Evolutionary conservation across 2,797 vertebrate species (phyloP).

Genomic region (Megaceryle alcyon): DNA sequence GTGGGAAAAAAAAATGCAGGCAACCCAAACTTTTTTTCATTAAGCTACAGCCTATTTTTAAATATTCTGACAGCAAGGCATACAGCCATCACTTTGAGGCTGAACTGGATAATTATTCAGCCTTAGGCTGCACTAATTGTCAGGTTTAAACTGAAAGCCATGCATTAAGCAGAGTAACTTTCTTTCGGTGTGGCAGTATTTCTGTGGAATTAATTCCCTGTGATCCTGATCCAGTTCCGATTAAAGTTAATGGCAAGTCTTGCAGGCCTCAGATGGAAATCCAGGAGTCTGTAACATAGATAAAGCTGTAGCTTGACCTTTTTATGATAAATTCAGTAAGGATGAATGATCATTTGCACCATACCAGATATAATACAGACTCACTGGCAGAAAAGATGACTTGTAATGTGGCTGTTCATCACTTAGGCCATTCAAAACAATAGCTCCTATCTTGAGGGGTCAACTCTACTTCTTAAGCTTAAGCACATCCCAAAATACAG

Average conservation of each 20-base stretch:
- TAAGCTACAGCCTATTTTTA: neutral
- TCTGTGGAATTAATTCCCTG: neutral
- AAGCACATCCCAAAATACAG: neutral
- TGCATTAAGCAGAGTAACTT: neutral
- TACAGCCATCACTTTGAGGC: neutral
- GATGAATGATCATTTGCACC: neutral
- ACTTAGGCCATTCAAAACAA: neutral
- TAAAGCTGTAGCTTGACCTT: neutral
- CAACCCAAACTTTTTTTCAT: neutral
- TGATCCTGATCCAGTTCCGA: neutral
- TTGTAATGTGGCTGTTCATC: neutral
- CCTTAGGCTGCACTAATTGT: neutral
- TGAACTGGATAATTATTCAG: neutral
- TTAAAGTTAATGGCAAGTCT: neutral
- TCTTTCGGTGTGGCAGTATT: neutral
- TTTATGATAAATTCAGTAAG: neutral
- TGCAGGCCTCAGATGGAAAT: neutral
- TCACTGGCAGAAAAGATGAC: neutral
- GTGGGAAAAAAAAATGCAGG: neutral
- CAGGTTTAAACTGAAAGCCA: conserved; percentile 30
- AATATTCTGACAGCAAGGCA: neutral
- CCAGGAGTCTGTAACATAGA: neutral
- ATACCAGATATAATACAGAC: neutral
- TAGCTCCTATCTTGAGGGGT: neutral
- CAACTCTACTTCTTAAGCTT: neutral